A percentile compares a stretch with the other conserved stretches of the same genome.
These are phyloP conservation scores for Hydroisotoma schaefferi DNA, from an alignment of 2,888 invertebrate species.

Conservation along the genomic window DNA sequence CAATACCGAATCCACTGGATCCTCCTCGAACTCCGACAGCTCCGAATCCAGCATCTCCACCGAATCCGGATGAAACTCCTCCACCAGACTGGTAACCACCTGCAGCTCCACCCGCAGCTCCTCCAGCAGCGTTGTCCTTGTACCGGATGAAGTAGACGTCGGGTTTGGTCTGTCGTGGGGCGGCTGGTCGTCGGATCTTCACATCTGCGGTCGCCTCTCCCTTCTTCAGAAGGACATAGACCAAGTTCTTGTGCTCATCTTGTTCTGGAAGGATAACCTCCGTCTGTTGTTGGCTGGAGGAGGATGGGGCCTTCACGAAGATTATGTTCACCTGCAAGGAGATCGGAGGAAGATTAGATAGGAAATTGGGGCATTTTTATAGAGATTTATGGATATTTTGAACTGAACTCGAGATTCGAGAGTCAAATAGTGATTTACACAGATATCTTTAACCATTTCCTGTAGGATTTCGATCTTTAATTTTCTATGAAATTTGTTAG, in stretches of 20 bases:
- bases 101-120: constrained; percentile 14
- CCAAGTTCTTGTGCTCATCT: constrained; percentile 76
- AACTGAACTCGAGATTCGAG: too few relatives aligned
- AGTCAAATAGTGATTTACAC: too few relatives aligned
- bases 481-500: too few relatives aligned
- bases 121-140: constrained; percentile 63
- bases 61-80: constrained; percentile 6
- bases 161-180: constrained; percentile 79
- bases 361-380: too few relatives aligned
- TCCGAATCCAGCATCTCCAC: constrained; percentile 15
- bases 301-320: constrained; percentile 65
- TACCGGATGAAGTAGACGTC: constrained; percentile 75
- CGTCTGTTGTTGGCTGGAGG: constrained; percentile 55
- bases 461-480: too few relatives aligned
- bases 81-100: constrained; percentile 5
- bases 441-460: too few relatives aligned
- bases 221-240: constrained; percentile 81
- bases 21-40: constrained; percentile 10
- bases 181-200: constrained; percentile 68
- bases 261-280: constrained; percentile 66
- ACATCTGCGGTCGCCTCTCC: constrained; percentile 79
- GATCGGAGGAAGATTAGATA: background rate
- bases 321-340: constrained; percentile 70
- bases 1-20: constrained; percentile 7
- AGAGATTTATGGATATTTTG: too few relatives aligned